Conservation (phyloP, 2,888 invertebrate species). For the Cyclophora albipunctata region DNA sequence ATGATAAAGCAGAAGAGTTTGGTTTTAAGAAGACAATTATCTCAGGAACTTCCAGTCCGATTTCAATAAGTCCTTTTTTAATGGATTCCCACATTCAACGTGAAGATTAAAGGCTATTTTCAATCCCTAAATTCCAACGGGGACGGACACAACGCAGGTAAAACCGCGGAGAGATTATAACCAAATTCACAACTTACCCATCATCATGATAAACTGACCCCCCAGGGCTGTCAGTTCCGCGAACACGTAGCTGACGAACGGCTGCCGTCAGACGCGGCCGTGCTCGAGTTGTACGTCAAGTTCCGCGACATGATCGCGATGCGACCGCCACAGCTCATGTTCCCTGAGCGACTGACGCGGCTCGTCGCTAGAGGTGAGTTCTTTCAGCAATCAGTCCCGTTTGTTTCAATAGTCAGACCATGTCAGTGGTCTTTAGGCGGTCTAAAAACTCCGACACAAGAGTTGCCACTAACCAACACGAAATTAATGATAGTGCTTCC, state of each 20-base stretch:
- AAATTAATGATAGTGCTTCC: too few relatives aligned
- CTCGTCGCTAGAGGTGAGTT: constrained; percentile 76
- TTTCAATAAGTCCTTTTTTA: too few relatives aligned
- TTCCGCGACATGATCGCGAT: constrained; percentile 77
- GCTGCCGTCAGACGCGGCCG: constrained; percentile 79
- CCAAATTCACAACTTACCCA: too few relatives aligned
- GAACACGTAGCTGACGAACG: constrained; percentile 81
- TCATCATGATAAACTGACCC: not conserved
- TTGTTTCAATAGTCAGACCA: too few relatives aligned
- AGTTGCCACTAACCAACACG: not conserved
- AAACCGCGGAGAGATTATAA: too few relatives aligned
- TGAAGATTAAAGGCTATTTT: too few relatives aligned
- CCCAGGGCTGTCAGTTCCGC: constrained; percentile 82
- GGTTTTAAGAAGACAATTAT: not conserved
- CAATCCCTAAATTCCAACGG: too few relatives aligned
- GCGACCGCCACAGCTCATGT: constrained; percentile 79
- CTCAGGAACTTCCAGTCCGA: too few relatives aligned
- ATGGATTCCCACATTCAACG: too few relatives aligned
- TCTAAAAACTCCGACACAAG: too few relatives aligned
- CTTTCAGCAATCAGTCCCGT: not conserved
- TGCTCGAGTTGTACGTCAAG: constrained; percentile 75
- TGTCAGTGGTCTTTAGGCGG: too few relatives aligned
- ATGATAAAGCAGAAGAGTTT: not conserved
- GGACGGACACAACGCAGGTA: too few relatives aligned
- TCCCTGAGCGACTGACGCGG: constrained; percentile 80